phyloP scores from a whole-genome alignment of 30 jellyfish, hydroid and myxozoan genomes.

The Chrysaora quinquecirrha region DNA sequence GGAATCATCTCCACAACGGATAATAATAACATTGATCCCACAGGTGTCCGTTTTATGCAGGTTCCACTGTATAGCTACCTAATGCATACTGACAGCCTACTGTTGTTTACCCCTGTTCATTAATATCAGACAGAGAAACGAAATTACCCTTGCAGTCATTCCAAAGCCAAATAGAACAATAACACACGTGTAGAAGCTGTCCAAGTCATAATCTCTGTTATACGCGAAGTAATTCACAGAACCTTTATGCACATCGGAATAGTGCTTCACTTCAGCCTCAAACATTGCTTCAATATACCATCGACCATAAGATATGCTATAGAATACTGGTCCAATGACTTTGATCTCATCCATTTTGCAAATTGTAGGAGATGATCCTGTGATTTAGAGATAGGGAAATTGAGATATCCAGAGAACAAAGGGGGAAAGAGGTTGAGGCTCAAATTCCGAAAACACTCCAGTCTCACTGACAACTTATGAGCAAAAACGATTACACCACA shows the following conservation, averaged over 20 bases:
- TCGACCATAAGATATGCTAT: conserved; percentile 64
- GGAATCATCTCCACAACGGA: no score
- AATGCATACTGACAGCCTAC: no score
- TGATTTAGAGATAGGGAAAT: no score
- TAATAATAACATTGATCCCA: no score
- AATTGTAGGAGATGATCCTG: conserved; percentile 62
- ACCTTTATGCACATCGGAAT: conserved; percentile 35
- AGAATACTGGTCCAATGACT: conserved; percentile 45
- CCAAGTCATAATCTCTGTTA: conserved; percentile 30
- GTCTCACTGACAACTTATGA: no score
- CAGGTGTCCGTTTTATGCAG: no score
- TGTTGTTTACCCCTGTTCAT: conserved; percentile 64
- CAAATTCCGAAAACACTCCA: no score
- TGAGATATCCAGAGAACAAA: no score
- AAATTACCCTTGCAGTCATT: conserved; percentile 10
- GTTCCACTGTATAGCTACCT: no score
- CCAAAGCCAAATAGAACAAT: conserved; percentile 48
- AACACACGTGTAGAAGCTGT: conserved; percentile 20
- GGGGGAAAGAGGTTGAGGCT: no score
- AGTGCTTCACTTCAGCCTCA: conserved; percentile 51
- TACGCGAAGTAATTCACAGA: conserved; percentile 22
- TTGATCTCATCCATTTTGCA: conserved; percentile 48
- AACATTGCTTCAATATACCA: conserved; percentile 67
- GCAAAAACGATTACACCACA: no score
- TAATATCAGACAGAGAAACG: conserved; percentile 43